Evolutionary conservation across 2,113 vertebrate genomes (phyloP).

Genomic region (rabbit (Oryctolagus cuniculus)): DNA sequence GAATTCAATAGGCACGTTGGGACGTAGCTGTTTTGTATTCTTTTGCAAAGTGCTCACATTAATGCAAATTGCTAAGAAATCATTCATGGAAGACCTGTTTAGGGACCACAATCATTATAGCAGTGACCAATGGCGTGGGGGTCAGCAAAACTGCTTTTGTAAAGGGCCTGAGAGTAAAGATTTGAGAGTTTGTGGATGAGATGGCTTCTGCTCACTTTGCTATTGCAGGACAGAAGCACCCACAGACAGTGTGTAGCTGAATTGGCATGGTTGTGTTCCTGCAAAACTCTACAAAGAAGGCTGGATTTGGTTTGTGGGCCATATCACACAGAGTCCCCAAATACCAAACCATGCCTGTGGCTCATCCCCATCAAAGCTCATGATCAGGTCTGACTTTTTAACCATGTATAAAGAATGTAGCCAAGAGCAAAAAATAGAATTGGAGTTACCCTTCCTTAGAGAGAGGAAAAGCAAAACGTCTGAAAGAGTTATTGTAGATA

Average conservation of each 20-base stretch:
- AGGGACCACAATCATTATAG: neutral
- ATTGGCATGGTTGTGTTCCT: neutral
- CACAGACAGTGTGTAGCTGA: neutral
- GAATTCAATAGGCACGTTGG: neutral
- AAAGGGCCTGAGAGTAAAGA: neutral
- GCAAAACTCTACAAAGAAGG: neutral
- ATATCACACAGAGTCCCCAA: neutral
- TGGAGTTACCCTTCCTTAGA: neutral
- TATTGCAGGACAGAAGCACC: neutral
- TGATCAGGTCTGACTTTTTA: neutral
- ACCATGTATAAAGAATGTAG: neutral
- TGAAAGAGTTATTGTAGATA: conserved; percentile 29
- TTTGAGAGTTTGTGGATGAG: neutral
- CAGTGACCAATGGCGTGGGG: neutral
- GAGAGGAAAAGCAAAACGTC: neutral
- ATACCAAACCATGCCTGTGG: neutral
- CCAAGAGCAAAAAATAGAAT: conserved; percentile 42
- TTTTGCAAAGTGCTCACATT: neutral
- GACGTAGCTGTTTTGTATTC: neutral
- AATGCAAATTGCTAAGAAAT: neutral
- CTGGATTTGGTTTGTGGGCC: neutral
- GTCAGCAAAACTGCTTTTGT: neutral
- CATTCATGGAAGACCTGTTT: neutral
- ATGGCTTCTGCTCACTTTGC: neutral
- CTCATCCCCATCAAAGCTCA: neutral